These are phyloP conservation scores for Sebastes vulpes DNA, from an alignment of 2,797 vertebrate genomes.

Conservation along the genomic window DNA sequence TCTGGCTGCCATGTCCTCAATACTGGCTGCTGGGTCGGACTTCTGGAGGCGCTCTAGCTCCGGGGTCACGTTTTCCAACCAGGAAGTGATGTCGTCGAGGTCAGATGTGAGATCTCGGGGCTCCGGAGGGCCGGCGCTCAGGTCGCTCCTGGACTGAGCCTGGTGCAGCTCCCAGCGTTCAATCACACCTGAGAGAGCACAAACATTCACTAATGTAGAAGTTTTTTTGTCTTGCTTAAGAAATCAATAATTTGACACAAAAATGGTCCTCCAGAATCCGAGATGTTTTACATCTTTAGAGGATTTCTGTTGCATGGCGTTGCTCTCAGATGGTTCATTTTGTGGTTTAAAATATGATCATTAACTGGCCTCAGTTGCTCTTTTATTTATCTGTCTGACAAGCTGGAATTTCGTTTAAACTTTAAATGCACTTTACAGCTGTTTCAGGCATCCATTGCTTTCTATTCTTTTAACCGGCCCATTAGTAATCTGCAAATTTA, in stretches of 20 bases:
- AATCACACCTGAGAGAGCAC: constrained; percentile 85
- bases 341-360: not conserved
- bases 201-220: not conserved
- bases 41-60: constrained; percentile 85
- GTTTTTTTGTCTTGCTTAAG: not conserved
- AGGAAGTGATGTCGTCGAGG: constrained; percentile 86
- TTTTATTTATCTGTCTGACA: not conserved
- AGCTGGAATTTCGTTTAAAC: not conserved
- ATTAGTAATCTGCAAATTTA: not conserved
- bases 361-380: not conserved
- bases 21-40: constrained; percentile 64
- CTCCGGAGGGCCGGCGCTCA: constrained; percentile 75
- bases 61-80: constrained; percentile 87
- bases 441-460: not conserved
- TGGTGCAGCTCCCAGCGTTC: constrained; percentile 93
- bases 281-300: not conserved
- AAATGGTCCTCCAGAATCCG: no score
- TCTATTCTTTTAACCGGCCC: not conserved
- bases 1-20: constrained; percentile 82
- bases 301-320: not conserved
- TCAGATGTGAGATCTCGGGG: constrained; percentile 85
- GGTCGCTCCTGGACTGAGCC: constrained; percentile 87
- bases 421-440: not conserved
- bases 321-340: not conserved
- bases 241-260: no score